Evolutionary conservation across 2,113 vertebrate genomes (phyloP), one percentile per base, ranked within the genome.

Genomic region (Lophura nycthemera): DNA sequence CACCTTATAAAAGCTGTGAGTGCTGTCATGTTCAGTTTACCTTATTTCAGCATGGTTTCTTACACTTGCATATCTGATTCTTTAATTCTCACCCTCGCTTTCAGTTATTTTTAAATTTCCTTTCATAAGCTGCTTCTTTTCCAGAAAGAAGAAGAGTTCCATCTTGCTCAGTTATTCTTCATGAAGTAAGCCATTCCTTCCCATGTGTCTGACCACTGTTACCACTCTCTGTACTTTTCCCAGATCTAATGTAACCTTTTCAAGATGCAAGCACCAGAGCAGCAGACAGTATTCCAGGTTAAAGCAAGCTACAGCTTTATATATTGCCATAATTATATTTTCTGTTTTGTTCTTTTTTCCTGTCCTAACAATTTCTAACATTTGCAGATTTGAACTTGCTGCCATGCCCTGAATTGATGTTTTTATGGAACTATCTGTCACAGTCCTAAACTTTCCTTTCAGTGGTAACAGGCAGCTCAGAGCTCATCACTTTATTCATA

Each of bases 371-470:
- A 27, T 67, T 63, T 22, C 32, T 63, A 89, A 50, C 21, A 65
- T 75, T 76, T 91, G 29, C 52, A 69, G 21, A 89, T 88, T 93
- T 79, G 52, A 65, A 70, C n/a, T 73, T 73, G 27, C 30, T 93
- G 54, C 56, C n/a, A 36, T 42, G 29, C 27, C 18, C 36, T 40
- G 52, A 52, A 12, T 30, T 85, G 36, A 43, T 14, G 4, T 32
- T 95, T 76, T 80, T 36, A 76, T 61, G 54, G 60, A 94, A 66
- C 48, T 32, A 5, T 87, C 52, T 83, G 60, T 54, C 64, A 59
- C 10, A 83, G 45, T 45, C 30, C 1, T 0, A 70, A 43, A 70
- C 40, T 85, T 95, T 50, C 43, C 34, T 30, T 88, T 85, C 27
- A 80, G 30, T 65, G 36, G 29, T 56, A 91, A 56, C 36, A 89